Conservation (phyloP, 2,888 invertebrate species). For the Lasioglossum lativentre region DNA sequence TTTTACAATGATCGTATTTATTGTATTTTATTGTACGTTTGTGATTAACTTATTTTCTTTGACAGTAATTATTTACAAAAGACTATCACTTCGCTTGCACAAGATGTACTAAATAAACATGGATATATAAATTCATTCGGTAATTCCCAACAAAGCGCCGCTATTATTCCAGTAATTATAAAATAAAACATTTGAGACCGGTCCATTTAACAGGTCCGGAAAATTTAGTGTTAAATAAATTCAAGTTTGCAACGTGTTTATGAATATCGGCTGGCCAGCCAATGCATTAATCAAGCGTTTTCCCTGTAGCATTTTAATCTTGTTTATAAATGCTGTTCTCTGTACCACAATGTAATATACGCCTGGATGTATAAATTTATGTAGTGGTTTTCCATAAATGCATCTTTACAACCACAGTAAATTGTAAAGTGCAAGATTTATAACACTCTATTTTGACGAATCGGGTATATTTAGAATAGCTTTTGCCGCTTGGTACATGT, state of each 20-base stretch:
- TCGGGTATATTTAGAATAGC: too few relatives aligned
- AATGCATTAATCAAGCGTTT: not conserved
- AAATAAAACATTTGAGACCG: not conserved
- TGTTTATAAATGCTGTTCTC: not conserved
- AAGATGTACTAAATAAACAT: not conserved
- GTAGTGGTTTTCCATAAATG: not conserved
- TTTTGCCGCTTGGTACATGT: too few relatives aligned
- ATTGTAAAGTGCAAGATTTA: not conserved
- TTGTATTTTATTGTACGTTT: too few relatives aligned
- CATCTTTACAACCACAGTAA: not conserved
- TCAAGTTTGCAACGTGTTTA: not conserved
- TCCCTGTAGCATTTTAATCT: slow-evolving; percentile 7
- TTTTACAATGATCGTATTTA: not conserved
- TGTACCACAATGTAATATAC: not conserved
- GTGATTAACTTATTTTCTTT: too few relatives aligned
- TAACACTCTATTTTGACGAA: not conserved
- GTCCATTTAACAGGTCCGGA: not conserved
- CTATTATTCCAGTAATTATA: not conserved
- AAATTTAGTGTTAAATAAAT: not conserved
- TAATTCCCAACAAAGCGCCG: not conserved
- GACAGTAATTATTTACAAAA: too few relatives aligned
- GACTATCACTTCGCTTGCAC: not conserved
- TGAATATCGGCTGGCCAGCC: not conserved
- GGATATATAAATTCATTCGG: not conserved
- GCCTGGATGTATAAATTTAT: not conserved